These are phyloP conservation scores for Myzus persicae DNA, from an alignment of 1,140 invertebrate species.

Conservation along the genomic window DNA sequence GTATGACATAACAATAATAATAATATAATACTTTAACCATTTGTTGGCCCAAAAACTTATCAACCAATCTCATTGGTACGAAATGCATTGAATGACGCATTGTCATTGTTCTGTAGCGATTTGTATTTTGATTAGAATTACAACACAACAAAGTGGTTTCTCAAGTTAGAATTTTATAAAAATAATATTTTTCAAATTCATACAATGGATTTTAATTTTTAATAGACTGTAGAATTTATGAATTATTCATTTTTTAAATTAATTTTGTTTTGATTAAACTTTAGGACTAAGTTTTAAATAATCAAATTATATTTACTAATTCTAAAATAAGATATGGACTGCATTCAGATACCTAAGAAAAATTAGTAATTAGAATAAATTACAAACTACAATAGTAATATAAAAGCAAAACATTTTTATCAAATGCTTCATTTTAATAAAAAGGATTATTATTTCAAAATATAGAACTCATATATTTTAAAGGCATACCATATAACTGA, in stretches of 20 bases:
- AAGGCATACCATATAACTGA: background rate
- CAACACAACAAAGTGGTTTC: background rate
- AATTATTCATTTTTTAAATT: slow-evolving; percentile 18
- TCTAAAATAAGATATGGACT: background rate
- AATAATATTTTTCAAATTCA: background rate
- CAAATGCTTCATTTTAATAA: no score
- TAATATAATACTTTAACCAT: background rate
- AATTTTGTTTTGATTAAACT: background rate
- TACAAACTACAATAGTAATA: background rate
- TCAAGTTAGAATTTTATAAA: background rate
- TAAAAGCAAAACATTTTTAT: background rate
- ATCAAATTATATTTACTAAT: background rate
- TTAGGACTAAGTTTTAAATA: background rate
- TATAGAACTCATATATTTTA: background rate
- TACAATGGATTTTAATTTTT: background rate
- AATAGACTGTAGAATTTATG: background rate
- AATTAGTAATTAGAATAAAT: background rate
- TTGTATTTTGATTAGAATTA: background rate
- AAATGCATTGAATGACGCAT: background rate
- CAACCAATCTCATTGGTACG: background rate
- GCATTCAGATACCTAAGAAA: background rate
- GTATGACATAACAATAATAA: background rate
- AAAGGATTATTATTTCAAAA: background rate
- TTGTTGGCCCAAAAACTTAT: background rate
- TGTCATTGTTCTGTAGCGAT: background rate